phyloP scores from a whole-genome alignment of 2,113 vertebrate genomes.

The Numida meleagris region DNA sequence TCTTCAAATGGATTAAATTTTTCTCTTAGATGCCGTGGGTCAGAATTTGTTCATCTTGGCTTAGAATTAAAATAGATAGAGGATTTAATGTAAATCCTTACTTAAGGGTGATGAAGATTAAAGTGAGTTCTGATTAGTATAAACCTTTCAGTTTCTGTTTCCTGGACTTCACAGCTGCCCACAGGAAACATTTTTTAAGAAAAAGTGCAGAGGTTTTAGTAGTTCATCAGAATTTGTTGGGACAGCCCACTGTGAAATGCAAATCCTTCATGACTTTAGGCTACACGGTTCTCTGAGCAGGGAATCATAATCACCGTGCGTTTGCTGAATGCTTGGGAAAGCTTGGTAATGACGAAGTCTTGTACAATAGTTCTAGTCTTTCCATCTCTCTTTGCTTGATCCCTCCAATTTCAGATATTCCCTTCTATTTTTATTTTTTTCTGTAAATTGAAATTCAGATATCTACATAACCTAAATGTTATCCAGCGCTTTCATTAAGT shows the following conservation, averaged over 20 bases:
- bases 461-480: background rate
- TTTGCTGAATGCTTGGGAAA: background rate
- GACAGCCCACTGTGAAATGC: background rate
- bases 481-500: background rate
- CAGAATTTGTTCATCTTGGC: background rate
- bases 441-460: background rate
- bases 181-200: background rate
- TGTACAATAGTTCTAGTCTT: background rate
- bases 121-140: background rate
- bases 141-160: background rate
- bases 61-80: slow-evolving; percentile 8
- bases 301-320: background rate
- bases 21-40: background rate
- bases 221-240: background rate
- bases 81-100: background rate
- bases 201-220: background rate
- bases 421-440: background rate
- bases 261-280: background rate
- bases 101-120: background rate
- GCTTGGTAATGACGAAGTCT: background rate
- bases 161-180: background rate
- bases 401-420: background rate
- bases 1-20: slow-evolving; percentile 4
- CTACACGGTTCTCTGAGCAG: background rate
- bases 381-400: background rate